These are phyloP conservation scores for Venusia cambrica DNA, from an alignment of 2,888 invertebrate species.

Conservation along the genomic window DNA sequence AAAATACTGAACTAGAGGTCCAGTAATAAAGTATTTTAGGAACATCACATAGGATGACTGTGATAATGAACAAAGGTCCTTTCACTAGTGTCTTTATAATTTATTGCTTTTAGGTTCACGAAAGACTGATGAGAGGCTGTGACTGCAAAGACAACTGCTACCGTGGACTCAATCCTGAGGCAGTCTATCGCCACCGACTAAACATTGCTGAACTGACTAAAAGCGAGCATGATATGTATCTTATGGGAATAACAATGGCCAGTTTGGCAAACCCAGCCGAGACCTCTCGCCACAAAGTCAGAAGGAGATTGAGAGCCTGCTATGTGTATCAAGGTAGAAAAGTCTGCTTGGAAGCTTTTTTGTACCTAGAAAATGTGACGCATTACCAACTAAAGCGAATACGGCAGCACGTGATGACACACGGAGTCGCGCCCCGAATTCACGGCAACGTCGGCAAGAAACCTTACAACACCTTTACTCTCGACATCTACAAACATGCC, in stretches of 20 bases:
- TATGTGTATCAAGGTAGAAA: conserved; percentile 89
- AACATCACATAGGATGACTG: no score
- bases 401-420: conserved; percentile 88
- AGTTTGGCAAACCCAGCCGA: conserved; percentile 88
- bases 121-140: conserved; percentile 86
- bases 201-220: conserved; percentile 90
- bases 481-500: conserved; percentile 89
- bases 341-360: conserved; percentile 89
- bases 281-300: conserved; percentile 86
- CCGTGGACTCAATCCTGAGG: conserved; percentile 86
- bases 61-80: no score
- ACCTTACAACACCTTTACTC: conserved; percentile 89
- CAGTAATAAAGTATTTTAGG: no score
- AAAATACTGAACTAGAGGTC: no score
- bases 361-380: conserved; percentile 89
- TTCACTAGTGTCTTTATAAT: neutral
- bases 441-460: conserved; percentile 91
- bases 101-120: conserved; percentile 80
- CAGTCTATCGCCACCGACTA: conserved; percentile 87
- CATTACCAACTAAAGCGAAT: conserved; percentile 89
- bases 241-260: conserved; percentile 93
- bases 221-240: conserved; percentile 91
- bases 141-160: conserved; percentile 91
- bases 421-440: conserved; percentile 88
- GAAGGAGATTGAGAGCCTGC: conserved; percentile 86